Percentiles rank a stretch among this genome's conserved stretches.
Conservation (phyloP, 1,140 invertebrate species). For the Brachionus angularis region DNA sequence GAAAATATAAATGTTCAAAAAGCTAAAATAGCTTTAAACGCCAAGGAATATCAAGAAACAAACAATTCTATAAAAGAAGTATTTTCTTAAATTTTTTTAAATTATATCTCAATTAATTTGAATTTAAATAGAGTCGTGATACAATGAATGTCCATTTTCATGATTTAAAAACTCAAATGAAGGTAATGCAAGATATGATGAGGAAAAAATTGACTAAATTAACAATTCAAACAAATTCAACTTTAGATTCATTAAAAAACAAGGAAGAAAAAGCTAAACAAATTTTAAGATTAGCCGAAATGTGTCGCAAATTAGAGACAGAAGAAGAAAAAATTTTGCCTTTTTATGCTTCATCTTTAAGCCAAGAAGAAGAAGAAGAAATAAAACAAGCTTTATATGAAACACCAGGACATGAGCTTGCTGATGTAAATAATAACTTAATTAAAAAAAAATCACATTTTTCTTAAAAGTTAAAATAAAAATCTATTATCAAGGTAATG, state of each 20-base stretch:
- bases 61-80: conserved; percentile 32
- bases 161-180: conserved; percentile 57
- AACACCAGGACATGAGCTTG: conserved; percentile 51
- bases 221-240: conserved; percentile 53
- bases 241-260: conserved; percentile 53
- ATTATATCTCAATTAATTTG: background rate
- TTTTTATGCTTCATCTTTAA: conserved; percentile 57
- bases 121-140: conserved; percentile 51
- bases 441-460: conserved; percentile 46
- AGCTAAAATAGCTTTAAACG: background rate
- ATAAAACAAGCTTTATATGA: conserved; percentile 52
- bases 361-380: conserved; percentile 55
- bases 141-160: conserved; percentile 55
- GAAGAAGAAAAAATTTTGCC: conserved; percentile 60
- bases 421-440: conserved; percentile 41
- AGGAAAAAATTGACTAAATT: conserved; percentile 55
- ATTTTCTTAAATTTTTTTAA: background rate
- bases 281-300: conserved; percentile 54
- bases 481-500: conserved; percentile 46
- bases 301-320: conserved; percentile 58
- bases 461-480: too few relatives aligned
- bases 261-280: conserved; percentile 49
- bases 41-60: conserved; percentile 13
- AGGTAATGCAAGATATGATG: conserved; percentile 53
- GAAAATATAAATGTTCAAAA: conserved; percentile 29